These are phyloP conservation scores for Diarsia brunnea DNA, from an alignment of 2,888 invertebrate species.

Conservation along the genomic window DNA sequence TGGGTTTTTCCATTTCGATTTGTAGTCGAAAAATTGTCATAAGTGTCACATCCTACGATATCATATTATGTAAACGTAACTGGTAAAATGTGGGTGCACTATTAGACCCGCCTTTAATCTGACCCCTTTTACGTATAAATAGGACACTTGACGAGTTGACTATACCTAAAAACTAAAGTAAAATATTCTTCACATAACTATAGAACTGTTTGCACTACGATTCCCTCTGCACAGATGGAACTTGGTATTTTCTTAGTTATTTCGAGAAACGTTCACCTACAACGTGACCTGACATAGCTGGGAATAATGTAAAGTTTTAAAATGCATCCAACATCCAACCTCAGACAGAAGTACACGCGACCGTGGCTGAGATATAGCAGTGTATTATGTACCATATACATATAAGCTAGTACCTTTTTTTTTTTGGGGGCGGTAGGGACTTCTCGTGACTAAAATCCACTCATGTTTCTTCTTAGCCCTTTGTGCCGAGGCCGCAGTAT, in stretches of 20 bases:
- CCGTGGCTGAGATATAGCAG: slow-evolving; percentile 10
- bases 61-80: not conserved
- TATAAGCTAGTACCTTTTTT: too few relatives aligned
- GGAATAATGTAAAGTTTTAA: slow-evolving; percentile 59
- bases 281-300: slow-evolving; percentile 51
- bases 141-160: not conserved
- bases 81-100: not conserved
- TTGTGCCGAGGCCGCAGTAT: too few relatives aligned
- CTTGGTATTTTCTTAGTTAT: slow-evolving; percentile 38
- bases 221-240: slow-evolving; percentile 30
- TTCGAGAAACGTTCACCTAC: slow-evolving; percentile 48
- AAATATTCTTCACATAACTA: not conserved
- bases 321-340: slow-evolving; percentile 37
- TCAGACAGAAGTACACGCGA: slow-evolving; percentile 27
- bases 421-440: too few relatives aligned
- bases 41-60: not conserved
- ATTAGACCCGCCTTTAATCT: not conserved
- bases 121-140: not conserved
- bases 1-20: not conserved
- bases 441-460: too few relatives aligned
- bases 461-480: too few relatives aligned
- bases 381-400: not conserved
- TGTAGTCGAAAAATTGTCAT: not conserved
- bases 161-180: not conserved
- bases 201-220: slow-evolving; percentile 5